A percentile compares a stretch with the other conserved stretches of the same genome.
Conservation (phyloP, 2,888 invertebrate species). For the Trisateles emortualis region DNA sequence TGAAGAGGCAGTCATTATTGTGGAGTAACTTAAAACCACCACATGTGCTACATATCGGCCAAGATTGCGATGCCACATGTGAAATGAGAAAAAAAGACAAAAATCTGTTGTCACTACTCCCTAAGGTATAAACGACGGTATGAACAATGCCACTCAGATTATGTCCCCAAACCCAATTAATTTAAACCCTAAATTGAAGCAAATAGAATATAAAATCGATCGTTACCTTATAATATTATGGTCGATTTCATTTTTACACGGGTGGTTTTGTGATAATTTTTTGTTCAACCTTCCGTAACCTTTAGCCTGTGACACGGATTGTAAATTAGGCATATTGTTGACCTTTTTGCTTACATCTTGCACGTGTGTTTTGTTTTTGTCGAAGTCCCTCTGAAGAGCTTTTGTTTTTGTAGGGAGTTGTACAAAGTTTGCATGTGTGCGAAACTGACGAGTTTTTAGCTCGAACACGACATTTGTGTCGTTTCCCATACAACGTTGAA, state of each 20-base stretch:
- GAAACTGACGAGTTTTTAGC: conserved; percentile 42
- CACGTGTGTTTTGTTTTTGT: conserved; percentile 81
- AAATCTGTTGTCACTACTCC: conserved; percentile 86
- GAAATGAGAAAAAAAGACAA: conserved; percentile 76
- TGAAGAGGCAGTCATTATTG: conserved; percentile 83
- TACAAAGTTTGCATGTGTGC: conserved; percentile 79
- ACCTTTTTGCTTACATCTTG: conserved; percentile 82
- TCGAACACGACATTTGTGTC: conserved; percentile 57
- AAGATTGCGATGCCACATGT: conserved; percentile 87
- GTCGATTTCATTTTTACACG: conserved; percentile 75
- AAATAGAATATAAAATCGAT: conserved; percentile 57
- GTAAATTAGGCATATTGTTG: conserved; percentile 87
- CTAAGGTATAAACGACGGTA: conserved; percentile 66
- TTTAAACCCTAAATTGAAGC: conserved; percentile 57
- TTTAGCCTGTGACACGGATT: conserved; percentile 86
- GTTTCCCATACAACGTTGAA: conserved; percentile 58
- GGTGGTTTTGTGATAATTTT: conserved; percentile 75
- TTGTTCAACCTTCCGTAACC: conserved; percentile 85
- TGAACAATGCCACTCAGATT: conserved; percentile 78
- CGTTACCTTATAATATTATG: conserved; percentile 56
- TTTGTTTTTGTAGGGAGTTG: conserved; percentile 74
- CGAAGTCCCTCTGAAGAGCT: conserved; percentile 58
- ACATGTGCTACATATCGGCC: conserved; percentile 86
- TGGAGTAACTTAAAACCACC: conserved; percentile 82
- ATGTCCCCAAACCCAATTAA: conserved; percentile 46